Percentiles rank a stretch among this genome's conserved stretches.
These are phyloP conservation scores for Leptopilina boulardi DNA, from an alignment of 1,140 invertebrate species.

Conservation along the genomic window DNA sequence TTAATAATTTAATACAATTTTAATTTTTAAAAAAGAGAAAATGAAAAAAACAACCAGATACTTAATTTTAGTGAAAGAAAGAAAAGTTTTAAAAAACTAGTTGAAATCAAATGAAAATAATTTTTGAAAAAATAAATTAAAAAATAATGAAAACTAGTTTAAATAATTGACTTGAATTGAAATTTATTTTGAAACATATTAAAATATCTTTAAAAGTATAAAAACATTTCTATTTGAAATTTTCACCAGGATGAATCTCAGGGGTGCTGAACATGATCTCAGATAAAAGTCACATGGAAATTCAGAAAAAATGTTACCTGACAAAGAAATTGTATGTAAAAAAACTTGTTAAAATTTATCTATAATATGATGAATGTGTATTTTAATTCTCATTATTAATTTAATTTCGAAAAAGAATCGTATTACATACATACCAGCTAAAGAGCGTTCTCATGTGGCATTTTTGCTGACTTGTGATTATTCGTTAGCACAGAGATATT, in stretches of 20 bases:
- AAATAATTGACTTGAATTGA: too few relatives aligned
- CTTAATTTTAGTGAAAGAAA: too few relatives aligned
- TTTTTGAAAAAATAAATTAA: too few relatives aligned
- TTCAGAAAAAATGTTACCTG: constrained; percentile 29
- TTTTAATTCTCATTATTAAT: neutral
- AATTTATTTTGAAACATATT: too few relatives aligned
- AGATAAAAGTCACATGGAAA: neutral
- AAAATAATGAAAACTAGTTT: too few relatives aligned
- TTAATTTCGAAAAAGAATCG: constrained; percentile 14
- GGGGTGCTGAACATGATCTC: constrained; percentile 7
- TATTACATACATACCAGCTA: neutral
- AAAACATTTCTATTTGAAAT: neutral
- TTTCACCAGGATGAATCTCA: neutral
- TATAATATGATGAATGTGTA: neutral
- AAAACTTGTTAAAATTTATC: too few relatives aligned
- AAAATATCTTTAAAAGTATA: too few relatives aligned
- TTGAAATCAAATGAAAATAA: too few relatives aligned
- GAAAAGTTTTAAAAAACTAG: too few relatives aligned
- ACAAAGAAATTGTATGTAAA: neutral
- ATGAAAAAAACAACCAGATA: too few relatives aligned
- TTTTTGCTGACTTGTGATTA: constrained; percentile 3
- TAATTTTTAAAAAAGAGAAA: neutral
- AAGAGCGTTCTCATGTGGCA: neutral
- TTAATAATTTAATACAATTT: too few relatives aligned
- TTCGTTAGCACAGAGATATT: neutral